Conservation (phyloP, 2,113 vertebrate genomes). For the Passer montanus region DNA sequence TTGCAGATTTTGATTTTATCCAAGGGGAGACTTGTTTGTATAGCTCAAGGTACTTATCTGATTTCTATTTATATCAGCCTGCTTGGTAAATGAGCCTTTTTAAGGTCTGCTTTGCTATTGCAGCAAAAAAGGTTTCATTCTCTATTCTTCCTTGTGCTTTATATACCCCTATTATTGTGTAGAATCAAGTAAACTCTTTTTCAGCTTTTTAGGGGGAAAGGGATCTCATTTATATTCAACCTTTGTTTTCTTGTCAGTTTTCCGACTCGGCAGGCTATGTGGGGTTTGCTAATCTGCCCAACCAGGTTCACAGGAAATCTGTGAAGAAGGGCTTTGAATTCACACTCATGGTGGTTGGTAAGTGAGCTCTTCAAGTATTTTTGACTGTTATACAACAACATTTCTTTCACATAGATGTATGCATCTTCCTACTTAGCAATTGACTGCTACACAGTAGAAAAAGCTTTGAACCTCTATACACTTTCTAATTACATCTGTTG, state of each 20-base stretch:
- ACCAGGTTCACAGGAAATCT: constrained; percentile 89
- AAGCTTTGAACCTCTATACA: not conserved
- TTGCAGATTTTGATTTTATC: not conserved
- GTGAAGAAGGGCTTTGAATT: constrained; percentile 92
- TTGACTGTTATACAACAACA: not conserved
- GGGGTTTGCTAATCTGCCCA: constrained; percentile 88
- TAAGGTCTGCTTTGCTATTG: not conserved
- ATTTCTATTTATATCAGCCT: not conserved
- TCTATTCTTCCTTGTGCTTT: not conserved
- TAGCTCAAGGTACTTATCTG: not conserved
- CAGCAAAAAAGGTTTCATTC: not conserved
- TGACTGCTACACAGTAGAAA: not conserved
- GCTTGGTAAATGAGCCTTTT: not conserved
- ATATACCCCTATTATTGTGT: not conserved
- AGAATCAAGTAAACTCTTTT: not conserved
- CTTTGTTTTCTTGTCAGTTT: constrained; percentile 70
- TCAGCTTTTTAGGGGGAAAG: not conserved
- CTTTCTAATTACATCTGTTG: not conserved
- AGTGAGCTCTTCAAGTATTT: constrained; percentile 47
- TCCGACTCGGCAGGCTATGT: constrained; percentile 84
- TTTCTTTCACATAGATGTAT: not conserved
- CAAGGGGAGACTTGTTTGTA: not conserved
- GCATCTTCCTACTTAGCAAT: not conserved
- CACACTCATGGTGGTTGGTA: constrained; percentile 86
- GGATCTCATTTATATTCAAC: not conserved